Conservation (phyloP, 2,888 invertebrate species). For the Melanostoma scalare region DNA sequence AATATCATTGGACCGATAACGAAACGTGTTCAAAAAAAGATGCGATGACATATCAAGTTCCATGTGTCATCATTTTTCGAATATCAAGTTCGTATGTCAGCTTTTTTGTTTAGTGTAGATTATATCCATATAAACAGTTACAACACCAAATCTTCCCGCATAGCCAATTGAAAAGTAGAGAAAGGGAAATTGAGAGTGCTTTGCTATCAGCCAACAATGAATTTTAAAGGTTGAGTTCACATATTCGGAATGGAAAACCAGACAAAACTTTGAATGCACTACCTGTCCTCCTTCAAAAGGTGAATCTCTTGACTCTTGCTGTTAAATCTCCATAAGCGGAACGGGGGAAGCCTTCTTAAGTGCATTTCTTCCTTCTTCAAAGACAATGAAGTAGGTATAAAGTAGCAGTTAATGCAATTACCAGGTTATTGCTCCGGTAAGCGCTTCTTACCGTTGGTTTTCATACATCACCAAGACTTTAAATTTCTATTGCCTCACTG, state of each 20-base stretch:
- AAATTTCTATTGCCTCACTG: slow-evolving; percentile 11
- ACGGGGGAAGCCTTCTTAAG: not conserved
- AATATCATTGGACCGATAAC: too few species aligned
- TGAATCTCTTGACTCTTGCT: too few species aligned
- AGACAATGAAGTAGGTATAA: not conserved
- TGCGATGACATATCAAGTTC: not conserved
- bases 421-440: slow-evolving; percentile 45
- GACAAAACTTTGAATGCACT: too few species aligned
- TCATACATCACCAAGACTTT: slow-evolving; percentile 32
- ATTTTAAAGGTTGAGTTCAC: too few species aligned
- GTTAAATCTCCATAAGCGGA: not conserved
- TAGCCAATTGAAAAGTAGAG: too few species aligned
- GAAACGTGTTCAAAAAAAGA: too few species aligned
- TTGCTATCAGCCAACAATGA: too few species aligned
- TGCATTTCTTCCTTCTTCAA: not conserved
- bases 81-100: slow-evolving; percentile 7
- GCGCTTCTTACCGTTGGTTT: not conserved
- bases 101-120: slow-evolving; percentile 23
- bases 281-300: too few species aligned
- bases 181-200: too few species aligned
- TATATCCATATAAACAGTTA: too few species aligned
- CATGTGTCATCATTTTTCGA: not conserved
- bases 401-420: slow-evolving; percentile 43
- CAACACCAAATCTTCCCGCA: too few species aligned
- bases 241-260: too few species aligned